phyloP scores from a whole-genome alignment of 2,797 vertebrate genomes.

The Pantherophis vulpinus region DNA sequence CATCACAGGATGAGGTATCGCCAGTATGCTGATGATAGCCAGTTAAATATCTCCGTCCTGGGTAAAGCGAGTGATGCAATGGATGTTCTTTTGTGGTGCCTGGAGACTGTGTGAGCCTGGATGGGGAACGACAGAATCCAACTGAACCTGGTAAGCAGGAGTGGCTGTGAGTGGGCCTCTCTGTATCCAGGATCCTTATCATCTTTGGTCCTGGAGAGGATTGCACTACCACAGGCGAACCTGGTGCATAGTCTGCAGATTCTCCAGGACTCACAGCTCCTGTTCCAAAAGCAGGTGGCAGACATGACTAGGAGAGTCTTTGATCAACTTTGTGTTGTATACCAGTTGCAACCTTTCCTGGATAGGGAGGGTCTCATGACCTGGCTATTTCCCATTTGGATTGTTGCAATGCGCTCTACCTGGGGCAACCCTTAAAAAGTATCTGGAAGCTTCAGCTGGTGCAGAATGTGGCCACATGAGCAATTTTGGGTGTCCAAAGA shows the following conservation, averaged over 20 bases:
- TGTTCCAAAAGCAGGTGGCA: no score
- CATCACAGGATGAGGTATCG: background rate
- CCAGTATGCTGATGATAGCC: no score
- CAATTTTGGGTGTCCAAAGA: no score
- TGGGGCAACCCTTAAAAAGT: background rate
- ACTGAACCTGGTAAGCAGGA: background rate
- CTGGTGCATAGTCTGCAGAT: no score
- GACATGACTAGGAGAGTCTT: no score
- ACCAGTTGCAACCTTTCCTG: no score
- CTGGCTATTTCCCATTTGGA: background rate
- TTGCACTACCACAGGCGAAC: no score
- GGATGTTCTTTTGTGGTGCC: background rate
- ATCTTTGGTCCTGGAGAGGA: no score
- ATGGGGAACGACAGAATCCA: background rate
- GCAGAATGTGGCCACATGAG: background rate
- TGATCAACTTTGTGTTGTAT: no score
- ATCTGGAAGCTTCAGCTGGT: background rate
- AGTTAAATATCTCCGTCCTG: background rate
- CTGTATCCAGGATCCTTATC: background rate
- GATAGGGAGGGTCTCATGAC: no score
- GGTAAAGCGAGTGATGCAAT: no score
- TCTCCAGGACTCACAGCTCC: no score
- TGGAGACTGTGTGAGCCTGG: background rate
- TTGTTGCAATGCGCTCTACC: background rate
- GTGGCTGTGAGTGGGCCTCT: background rate